Conservation (phyloP, 2,888 invertebrate genomes). For the Platypus cylindrus region DNA sequence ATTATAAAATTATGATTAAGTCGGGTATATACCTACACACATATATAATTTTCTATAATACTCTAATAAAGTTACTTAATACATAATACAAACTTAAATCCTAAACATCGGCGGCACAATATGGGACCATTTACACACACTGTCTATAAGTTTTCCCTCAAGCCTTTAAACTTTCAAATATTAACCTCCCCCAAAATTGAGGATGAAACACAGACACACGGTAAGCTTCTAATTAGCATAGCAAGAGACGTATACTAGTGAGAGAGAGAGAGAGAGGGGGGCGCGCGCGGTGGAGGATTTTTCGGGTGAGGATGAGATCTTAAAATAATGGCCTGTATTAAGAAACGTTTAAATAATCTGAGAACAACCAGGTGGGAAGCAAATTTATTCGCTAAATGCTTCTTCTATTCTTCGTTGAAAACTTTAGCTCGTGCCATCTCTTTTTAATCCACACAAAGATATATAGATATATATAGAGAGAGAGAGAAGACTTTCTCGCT, state of each 20-base stretch:
- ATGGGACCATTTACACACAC: constrained; percentile 10
- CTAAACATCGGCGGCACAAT: constrained; percentile 10
- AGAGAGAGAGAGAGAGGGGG: too few species aligned
- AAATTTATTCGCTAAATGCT: constrained; percentile 35
- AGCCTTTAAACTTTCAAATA: constrained; percentile 18
- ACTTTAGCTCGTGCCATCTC: constrained; percentile 16
- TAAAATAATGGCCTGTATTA: constrained; percentile 38
- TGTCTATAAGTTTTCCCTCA: constrained; percentile 10
- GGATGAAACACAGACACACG: constrained; percentile 23
- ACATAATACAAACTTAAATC: constrained; percentile 6
- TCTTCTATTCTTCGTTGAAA: constrained; percentile 32
- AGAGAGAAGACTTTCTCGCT: constrained; percentile 16
- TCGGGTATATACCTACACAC: too few species aligned
- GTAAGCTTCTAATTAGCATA: constrained; percentile 18
- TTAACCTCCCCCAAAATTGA: constrained; percentile 25
- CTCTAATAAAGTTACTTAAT: too few species aligned
- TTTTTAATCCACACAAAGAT: constrained; percentile 12
- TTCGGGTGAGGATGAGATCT: too few species aligned
- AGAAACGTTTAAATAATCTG: constrained; percentile 40
- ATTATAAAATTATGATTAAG: too few species aligned
- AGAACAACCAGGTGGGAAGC: constrained; percentile 36
- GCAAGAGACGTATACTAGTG: not conserved
- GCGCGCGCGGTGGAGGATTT: too few species aligned
- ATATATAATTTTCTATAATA: too few species aligned
- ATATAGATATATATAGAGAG: too few species aligned